phyloP scores from a whole-genome alignment of 2,888 invertebrate genomes.

The Tribolium freemani region DNA sequence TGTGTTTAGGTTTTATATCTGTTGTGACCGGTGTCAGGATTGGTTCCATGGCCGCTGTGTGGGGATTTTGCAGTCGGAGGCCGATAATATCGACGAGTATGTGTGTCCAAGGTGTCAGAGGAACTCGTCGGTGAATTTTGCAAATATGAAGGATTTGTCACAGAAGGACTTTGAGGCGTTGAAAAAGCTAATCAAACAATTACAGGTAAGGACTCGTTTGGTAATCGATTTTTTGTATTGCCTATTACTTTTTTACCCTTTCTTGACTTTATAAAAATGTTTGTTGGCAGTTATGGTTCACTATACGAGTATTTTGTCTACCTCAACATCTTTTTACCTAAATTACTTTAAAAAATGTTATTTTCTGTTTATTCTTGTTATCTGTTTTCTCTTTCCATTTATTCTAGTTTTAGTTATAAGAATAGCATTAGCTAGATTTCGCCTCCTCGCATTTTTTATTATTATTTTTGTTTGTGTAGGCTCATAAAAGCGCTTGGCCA shows the following conservation, averaged over 20 bases:
- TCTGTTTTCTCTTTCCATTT: no score
- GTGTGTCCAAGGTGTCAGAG: constrained; percentile 96
- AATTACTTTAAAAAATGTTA: no score
- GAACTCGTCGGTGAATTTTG: constrained; percentile 89
- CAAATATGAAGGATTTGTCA: constrained; percentile 89
- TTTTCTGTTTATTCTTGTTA: no score
- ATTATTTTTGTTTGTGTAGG: constrained; percentile 68
- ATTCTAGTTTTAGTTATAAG: no score
- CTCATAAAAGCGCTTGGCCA: constrained; percentile 97
- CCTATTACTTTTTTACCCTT: no score
- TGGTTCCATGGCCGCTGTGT: constrained; percentile 99
- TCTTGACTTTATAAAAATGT: no score
- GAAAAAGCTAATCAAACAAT: constrained; percentile 88
- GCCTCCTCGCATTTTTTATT: no score
- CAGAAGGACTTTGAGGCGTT: constrained; percentile 86
- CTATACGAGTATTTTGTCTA: no score
- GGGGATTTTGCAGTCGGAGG: constrained; percentile 93
- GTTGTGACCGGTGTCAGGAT: constrained; percentile 98
- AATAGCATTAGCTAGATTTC: no score
- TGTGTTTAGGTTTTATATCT: constrained; percentile 90
- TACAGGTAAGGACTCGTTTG: constrained; percentile 77
- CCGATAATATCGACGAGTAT: constrained; percentile 95
- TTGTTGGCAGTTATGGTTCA: neutral
- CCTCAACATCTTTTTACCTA: no score
- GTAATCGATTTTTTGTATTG: no score